Evolutionary conservation across 2,888 invertebrate species (phyloP).

Genomic region (Neelides folsomi): DNA sequence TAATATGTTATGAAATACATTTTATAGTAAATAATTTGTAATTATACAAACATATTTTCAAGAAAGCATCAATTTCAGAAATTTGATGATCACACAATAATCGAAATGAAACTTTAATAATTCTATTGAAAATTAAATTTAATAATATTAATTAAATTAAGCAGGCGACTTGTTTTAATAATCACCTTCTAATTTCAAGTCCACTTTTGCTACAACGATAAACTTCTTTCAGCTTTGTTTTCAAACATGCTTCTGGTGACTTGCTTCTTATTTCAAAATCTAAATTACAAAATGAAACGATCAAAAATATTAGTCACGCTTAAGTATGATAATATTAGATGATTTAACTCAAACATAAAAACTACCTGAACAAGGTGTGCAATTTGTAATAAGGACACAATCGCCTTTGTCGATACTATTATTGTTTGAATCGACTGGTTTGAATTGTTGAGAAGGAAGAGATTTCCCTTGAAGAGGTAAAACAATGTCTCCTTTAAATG

Average conservation of each 20-base stretch:
- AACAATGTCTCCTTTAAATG: constrained; percentile 37
- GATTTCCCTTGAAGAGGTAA: background rate
- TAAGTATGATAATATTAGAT: constrained; percentile 1
- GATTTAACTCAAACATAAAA: background rate
- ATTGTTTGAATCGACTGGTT: constrained; percentile 62
- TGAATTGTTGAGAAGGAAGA: constrained; percentile 54
- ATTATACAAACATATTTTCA: no score
- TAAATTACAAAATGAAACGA: constrained; percentile 27
- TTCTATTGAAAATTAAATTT: no score
- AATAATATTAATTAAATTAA: no score
- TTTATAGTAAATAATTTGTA: no score
- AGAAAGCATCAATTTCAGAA: no score
- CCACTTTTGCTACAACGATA: constrained; percentile 61
- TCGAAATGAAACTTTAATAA: no score
- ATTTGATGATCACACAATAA: no score
- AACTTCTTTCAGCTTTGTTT: constrained; percentile 70
- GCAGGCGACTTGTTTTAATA: background rate
- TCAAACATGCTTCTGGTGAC: constrained; percentile 66
- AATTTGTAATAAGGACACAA: background rate
- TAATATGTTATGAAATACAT: no score
- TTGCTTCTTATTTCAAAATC: constrained; percentile 70
- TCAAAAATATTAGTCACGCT: no score
- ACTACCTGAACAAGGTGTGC: background rate
- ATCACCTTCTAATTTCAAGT: constrained; percentile 60
- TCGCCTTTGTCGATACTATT: constrained; percentile 56